Percentiles rank a stretch among this genome's conserved stretches.
Conservation (phyloP, 2,888 invertebrate genomes). For the Nebria brevicollis region DNA sequence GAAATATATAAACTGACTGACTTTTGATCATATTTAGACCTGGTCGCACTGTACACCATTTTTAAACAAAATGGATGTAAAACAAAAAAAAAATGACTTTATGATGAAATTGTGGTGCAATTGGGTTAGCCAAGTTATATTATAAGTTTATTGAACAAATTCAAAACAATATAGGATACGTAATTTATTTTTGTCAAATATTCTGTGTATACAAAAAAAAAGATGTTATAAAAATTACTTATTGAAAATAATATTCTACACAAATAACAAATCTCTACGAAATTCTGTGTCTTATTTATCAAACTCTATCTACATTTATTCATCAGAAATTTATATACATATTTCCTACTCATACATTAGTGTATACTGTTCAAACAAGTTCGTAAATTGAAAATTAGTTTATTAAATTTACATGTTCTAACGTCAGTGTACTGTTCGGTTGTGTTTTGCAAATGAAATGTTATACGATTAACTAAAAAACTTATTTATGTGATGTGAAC, state of each 20-base stretch:
- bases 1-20: conserved; percentile 12
- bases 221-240: conserved; percentile 31
- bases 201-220: conserved; percentile 38
- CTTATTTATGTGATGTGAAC: too few species aligned
- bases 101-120: conserved; percentile 44
- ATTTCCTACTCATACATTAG: too few species aligned
- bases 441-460: too few species aligned
- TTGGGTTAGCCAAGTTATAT: conserved; percentile 43
- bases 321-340: too few species aligned
- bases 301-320: neutral
- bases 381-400: too few species aligned
- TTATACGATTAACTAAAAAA: too few species aligned
- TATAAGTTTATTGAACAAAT: conserved; percentile 36
- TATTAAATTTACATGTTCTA: too few species aligned
- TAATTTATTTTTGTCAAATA: conserved; percentile 46
- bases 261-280: conserved; percentile 42
- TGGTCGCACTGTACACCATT: conserved; percentile 30
- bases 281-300: conserved; percentile 26
- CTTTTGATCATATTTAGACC: neutral
- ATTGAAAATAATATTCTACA: conserved; percentile 45
- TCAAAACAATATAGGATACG: conserved; percentile 34
- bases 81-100: conserved; percentile 26
- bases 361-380: too few species aligned
- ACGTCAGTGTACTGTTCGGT: too few species aligned
- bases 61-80: conserved; percentile 6